phyloP scores from a whole-genome alignment of 1,140 invertebrate species.

The Dendrolimus punctatus region DNA sequence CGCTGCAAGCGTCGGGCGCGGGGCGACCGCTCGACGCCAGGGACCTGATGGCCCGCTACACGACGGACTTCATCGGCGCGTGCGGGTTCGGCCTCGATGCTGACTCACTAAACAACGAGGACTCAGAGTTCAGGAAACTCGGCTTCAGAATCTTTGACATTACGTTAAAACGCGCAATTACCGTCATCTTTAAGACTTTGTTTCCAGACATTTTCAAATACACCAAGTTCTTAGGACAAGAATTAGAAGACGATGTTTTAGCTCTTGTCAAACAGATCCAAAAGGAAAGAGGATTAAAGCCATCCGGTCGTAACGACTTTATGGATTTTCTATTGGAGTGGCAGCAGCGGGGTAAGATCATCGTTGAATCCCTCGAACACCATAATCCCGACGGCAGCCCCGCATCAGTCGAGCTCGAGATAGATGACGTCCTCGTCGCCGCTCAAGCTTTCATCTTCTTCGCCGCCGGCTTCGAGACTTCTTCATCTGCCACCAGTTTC shows the following conservation, averaged over 20 bases:
- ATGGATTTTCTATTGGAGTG: constrained; percentile 73
- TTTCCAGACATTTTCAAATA: constrained; percentile 31
- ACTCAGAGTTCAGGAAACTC: constrained; percentile 47
- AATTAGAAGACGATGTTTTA: constrained; percentile 26
- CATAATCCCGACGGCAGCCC: constrained; percentile 36
- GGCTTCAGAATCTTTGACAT: constrained; percentile 46
- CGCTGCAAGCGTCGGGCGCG: constrained; percentile 12
- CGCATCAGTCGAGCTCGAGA: constrained; percentile 25
- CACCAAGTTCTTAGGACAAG: constrained; percentile 15
- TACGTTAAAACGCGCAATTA: constrained; percentile 9
- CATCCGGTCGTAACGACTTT: constrained; percentile 68
- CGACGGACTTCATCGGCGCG: constrained; percentile 70
- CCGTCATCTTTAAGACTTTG: constrained; percentile 23
- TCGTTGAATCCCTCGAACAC: constrained; percentile 57
- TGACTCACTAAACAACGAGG: constrained; percentile 45
- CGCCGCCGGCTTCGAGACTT: constrained; percentile 75
- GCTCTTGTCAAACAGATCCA: constrained; percentile 28
- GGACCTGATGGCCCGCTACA: constrained; percentile 58
- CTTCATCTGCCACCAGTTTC: constrained; percentile 71
- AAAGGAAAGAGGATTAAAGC: constrained; percentile 28
- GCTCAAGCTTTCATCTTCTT: constrained; percentile 74
- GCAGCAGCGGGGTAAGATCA: constrained; percentile 50
- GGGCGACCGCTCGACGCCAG: constrained; percentile 44
- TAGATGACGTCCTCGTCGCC: constrained; percentile 42
- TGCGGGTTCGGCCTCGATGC: constrained; percentile 55